A percentile compares a stretch with the other conserved stretches of the same genome.
Evolutionary conservation across 2,113 vertebrate genomes (phyloP).

Genomic region (Boulengeromyrus knoepffleri): DNA sequence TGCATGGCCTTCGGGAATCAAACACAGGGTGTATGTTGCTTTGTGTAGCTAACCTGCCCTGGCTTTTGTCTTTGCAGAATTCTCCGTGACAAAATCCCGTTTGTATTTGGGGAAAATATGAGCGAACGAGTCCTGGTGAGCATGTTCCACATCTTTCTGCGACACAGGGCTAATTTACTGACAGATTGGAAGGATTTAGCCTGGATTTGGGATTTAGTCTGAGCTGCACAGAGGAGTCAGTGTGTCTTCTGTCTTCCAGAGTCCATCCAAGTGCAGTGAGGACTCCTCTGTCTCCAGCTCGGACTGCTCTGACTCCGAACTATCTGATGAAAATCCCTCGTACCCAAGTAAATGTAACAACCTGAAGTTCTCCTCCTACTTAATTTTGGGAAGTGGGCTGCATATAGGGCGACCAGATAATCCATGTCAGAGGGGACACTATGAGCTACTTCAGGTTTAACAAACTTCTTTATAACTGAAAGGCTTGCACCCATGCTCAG

Average conservation of each 20-base stretch:
- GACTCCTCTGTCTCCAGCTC: constrained; percentile 27
- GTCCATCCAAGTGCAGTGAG: constrained; percentile 31
- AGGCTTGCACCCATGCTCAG: neutral
- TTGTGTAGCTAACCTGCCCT: neutral
- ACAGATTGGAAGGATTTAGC: neutral
- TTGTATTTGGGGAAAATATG: constrained; percentile 81
- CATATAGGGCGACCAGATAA: neutral
- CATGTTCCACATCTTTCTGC: neutral
- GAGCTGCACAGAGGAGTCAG: neutral
- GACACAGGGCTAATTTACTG: neutral
- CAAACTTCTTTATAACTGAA: neutral
- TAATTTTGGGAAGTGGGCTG: neutral
- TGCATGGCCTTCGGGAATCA: neutral
- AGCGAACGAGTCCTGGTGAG: constrained; percentile 72
- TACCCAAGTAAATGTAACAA: constrained; percentile 26
- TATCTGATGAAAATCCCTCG: constrained; percentile 20
- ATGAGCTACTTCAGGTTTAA: neutral
- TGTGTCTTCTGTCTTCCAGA: constrained; percentile 18
- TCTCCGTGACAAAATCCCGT: constrained; percentile 40
- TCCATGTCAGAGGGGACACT: neutral
- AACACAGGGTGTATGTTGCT: neutral
- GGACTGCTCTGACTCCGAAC: constrained; percentile 30
- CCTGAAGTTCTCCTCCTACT: neutral
- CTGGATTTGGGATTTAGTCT: neutral
- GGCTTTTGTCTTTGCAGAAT: constrained; percentile 18